phyloP scores from a whole-genome alignment of 2,113 vertebrate genomes.

The Oryzias curvinotus region DNA sequence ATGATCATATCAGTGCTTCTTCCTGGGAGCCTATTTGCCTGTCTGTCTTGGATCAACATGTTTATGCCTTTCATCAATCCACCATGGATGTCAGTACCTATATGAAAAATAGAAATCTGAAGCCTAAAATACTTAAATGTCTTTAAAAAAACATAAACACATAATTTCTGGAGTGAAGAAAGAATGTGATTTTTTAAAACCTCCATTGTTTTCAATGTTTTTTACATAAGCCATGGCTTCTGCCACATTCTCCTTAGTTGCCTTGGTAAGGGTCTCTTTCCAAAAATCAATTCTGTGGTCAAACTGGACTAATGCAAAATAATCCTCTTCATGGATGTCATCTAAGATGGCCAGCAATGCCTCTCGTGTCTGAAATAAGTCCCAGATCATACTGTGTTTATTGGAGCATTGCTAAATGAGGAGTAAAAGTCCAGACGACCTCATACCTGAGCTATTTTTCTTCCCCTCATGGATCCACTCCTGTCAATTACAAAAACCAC shows the following conservation, averaged over 20 bases:
- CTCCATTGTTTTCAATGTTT: accelerated
- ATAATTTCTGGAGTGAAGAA: background rate
- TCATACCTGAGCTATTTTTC: slow-evolving; percentile 69
- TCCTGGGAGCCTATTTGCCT: slow-evolving; percentile 44
- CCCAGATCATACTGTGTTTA: background rate
- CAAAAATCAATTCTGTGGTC: accelerated
- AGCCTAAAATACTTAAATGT: no score
- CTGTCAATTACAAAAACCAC: slow-evolving; percentile 79
- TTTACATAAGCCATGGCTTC: slow-evolving; percentile 40
- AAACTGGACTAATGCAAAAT: slow-evolving; percentile 72
- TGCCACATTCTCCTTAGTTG: slow-evolving; percentile 58
- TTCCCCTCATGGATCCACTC: slow-evolving; percentile 71
- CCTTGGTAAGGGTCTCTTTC: slow-evolving; percentile 51
- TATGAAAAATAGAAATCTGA: background rate
- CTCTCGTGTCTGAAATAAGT: slow-evolving; percentile 64
- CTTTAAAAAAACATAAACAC: no score
- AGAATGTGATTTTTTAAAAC: slow-evolving; percentile 35
- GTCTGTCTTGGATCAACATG: slow-evolving; percentile 53
- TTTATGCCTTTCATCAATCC: slow-evolving; percentile 54
- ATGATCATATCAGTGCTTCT: slow-evolving; percentile 74
- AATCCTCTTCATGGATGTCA: slow-evolving; percentile 71
- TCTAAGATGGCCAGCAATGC: slow-evolving; percentile 68
- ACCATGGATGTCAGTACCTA: slow-evolving; percentile 73
- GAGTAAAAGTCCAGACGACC: background rate
- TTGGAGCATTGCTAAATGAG: background rate